Evolutionary conservation across 2,888 invertebrate species (phyloP), one percentile per base, ranked within the genome.

Genomic region (Acrocyrtus sp.): DNA sequence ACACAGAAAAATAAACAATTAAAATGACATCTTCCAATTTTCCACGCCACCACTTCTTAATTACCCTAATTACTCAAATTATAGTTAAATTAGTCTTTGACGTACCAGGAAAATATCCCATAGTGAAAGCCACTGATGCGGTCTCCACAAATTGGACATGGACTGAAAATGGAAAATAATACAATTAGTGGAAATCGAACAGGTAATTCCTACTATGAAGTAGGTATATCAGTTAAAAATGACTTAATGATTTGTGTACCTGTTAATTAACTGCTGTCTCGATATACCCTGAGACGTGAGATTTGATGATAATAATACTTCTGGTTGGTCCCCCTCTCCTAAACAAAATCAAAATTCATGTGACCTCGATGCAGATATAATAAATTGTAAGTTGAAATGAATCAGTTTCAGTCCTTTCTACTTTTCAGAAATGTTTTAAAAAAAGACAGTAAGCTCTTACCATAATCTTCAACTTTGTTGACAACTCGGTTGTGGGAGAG

Each of bases 81-180:
- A 39, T 12, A 39, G 39, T 10, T 6, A 10, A 39, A 10, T 39
- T 39, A 6, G 39, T 12, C 12, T 39, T 10, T 39, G 8, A 12
- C 39, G 6, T 47, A 47, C 12, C 47, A 53, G 39, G 17, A 21
- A n/a, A 61, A 72, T 10, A 66, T 60, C 12, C 98, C 98, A 85
- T 98, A 98, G 85, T 98, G 98, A 86, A 97, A 98, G 27, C 98
- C 96, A 81, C 95, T 95, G 83, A 96, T 96, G 84, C 95, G 94
- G 85, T 96, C 96, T 2, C 95, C 95, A 84, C 96, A 96, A 66
- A 96, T 95, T 15, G 96, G 96, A 83, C 96, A 96, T 0, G 96
- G 96, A 81, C 95, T 95, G 84, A 82, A 82, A 70, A 17, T 67
- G 27, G 21, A 53, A 65, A 29, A 58, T 21, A 74, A 24, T 17